Evolutionary conservation across 2,797 vertebrate species (phyloP).

Genomic region (Tangara arthus): DNA sequence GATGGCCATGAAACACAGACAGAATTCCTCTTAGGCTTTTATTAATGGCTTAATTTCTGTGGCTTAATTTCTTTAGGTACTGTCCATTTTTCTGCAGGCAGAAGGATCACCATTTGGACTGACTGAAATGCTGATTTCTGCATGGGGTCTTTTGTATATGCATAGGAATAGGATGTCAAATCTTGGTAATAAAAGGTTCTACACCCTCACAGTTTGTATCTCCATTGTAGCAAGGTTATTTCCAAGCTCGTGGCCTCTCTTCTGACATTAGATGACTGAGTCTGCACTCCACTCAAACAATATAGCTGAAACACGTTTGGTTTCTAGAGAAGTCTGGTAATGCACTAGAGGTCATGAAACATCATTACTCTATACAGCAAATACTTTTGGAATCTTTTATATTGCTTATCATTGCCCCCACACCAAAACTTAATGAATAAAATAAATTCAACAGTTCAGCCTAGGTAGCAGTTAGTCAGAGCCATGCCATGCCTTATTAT

Average conservation of each 20-base stretch:
- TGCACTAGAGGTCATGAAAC: not conserved
- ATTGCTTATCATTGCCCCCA: not conserved
- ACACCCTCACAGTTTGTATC: not conserved
- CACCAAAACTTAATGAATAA: not conserved
- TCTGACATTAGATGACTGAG: not conserved
- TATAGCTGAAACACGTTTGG: not conserved
- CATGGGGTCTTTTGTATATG: not conserved
- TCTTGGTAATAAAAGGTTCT: not conserved
- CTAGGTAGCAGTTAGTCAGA: not conserved
- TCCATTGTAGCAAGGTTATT: not conserved
- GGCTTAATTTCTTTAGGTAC: not conserved
- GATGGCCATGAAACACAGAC: not conserved
- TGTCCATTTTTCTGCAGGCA: not conserved
- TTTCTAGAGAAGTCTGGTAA: not conserved
- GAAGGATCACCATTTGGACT: not conserved
- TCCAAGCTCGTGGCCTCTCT: not conserved
- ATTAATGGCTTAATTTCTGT: not conserved
- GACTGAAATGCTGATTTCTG: not conserved
- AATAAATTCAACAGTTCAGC: not conserved
- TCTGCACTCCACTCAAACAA: not conserved
- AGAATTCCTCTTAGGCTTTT: not conserved
- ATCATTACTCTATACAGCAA: not conserved
- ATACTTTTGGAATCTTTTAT: not conserved
- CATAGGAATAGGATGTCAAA: not conserved
- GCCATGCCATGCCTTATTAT: rapidly evolving